These are phyloP conservation scores for Trissolcus japonicus DNA, from an alignment of 2,888 invertebrate species.

Conservation along the genomic window DNA sequence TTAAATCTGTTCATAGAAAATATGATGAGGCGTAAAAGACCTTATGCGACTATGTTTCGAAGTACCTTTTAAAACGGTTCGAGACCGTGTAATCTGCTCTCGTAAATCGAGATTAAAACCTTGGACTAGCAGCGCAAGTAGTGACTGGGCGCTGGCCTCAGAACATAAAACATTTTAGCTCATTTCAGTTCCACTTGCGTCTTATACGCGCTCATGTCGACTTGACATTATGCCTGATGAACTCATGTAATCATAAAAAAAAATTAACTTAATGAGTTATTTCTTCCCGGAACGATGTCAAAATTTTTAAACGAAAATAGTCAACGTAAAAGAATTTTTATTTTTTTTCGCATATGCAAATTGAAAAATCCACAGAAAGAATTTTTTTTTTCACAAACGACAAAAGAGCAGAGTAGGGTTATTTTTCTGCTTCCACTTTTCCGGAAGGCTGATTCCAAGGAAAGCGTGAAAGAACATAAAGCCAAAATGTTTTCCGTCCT, in stretches of 20 bases:
- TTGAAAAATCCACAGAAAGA: not conserved
- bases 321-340: not conserved
- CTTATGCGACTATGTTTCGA: conserved; percentile 43
- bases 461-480: conserved; percentile 68
- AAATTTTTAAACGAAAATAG: no score
- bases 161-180: conserved; percentile 31
- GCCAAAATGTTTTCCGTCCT: conserved; percentile 68
- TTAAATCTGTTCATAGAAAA: no score
- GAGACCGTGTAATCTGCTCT: conserved; percentile 53
- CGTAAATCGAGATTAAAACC: conserved; percentile 55
- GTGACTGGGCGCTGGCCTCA: conserved; percentile 37
- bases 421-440: conserved; percentile 8
- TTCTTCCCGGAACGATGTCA: no score
- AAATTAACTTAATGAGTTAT: conserved; percentile 4
- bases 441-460: conserved; percentile 55
- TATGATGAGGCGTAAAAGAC: conserved; percentile 18
- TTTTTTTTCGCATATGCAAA: not conserved
- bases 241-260: conserved; percentile 24
- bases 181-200: conserved; percentile 15
- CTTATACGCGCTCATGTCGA: conserved; percentile 17
- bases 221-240: conserved; percentile 27
- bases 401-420: conserved; percentile 18
- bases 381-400: not conserved
- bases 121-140: conserved; percentile 41
- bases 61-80: conserved; percentile 48